Evolutionary conservation across 2,888 invertebrate genomes (phyloP).

Genomic region (Chirona hameri): DNA sequence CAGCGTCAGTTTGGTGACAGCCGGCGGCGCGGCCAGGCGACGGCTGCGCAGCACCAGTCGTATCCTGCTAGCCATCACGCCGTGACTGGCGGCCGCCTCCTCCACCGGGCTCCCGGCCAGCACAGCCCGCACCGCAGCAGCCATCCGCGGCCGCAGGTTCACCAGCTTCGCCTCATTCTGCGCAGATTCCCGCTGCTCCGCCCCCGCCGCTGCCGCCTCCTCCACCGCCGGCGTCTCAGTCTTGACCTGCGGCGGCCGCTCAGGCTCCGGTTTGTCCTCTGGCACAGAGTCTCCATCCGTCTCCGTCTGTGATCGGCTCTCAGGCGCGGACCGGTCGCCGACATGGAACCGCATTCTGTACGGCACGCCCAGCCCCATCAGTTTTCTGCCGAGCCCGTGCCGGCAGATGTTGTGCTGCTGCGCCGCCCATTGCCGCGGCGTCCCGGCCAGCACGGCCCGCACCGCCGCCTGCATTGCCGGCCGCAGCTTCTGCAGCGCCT

Average conservation of each 20-base stretch:
- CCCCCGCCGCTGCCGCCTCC: neutral
- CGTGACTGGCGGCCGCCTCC: neutral
- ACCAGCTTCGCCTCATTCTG: neutral
- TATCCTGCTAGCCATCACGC: neutral
- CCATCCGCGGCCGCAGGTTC: neutral
- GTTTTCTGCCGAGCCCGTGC: neutral
- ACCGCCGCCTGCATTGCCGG: too few species aligned
- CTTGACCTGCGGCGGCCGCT: neutral
- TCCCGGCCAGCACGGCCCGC: neutral
- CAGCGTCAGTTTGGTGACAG: constrained; percentile 3
- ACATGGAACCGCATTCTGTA: too few species aligned
- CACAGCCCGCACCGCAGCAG: neutral
- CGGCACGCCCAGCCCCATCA: too few species aligned
- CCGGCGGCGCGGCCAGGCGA: neutral
- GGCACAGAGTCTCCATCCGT: neutral
- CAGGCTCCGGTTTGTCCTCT: neutral
- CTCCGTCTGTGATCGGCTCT: neutral
- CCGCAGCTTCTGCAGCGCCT: too few species aligned
- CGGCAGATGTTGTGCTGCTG: neutral
- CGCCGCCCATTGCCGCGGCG: neutral
- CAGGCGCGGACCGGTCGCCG: too few species aligned
- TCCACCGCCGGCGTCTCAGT: neutral
- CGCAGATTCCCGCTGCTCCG: neutral
- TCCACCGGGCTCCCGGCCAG: neutral
- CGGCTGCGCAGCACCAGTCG: neutral